These are phyloP conservation scores for Alectura lathami DNA, from an alignment of 2,113 vertebrate genomes.

Conservation along the genomic window DNA sequence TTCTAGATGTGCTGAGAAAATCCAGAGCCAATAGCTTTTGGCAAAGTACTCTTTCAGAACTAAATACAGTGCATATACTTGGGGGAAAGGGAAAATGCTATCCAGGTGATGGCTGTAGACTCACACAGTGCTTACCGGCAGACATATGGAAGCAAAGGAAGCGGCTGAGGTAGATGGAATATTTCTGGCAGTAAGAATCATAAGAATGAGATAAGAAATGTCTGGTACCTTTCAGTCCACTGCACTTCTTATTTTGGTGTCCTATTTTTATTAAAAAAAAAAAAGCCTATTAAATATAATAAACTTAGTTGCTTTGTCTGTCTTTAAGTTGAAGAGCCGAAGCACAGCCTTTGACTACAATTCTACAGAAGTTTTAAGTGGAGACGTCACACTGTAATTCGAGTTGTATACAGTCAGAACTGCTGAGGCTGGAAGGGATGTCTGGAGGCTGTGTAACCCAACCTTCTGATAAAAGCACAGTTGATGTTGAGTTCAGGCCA, in stretches of 20 bases:
- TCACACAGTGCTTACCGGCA: not conserved
- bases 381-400: not conserved
- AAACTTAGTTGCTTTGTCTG: not conserved
- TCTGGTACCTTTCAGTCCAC: not conserved
- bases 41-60: not conserved
- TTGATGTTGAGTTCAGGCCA: not conserved
- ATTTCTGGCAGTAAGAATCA: not conserved
- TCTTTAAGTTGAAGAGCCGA: not conserved
- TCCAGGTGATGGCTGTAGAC: not conserved
- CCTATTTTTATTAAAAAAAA: not conserved
- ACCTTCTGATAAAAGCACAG: not conserved
- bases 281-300: not conserved
- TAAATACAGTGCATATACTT: not conserved
- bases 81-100: not conserved
- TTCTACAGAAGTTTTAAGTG: not conserved
- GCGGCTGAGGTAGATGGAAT: not conserved
- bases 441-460: not conserved
- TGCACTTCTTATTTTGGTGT: not conserved
- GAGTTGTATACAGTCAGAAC: not conserved
- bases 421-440: not conserved
- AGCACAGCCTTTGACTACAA: not conserved
- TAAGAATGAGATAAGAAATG: not conserved
- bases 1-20: not conserved
- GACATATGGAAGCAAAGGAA: not conserved
- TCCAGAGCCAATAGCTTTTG: not conserved